Evolutionary conservation across 2,113 vertebrate species (phyloP).

Genomic region (Tiliqua scincoides): DNA sequence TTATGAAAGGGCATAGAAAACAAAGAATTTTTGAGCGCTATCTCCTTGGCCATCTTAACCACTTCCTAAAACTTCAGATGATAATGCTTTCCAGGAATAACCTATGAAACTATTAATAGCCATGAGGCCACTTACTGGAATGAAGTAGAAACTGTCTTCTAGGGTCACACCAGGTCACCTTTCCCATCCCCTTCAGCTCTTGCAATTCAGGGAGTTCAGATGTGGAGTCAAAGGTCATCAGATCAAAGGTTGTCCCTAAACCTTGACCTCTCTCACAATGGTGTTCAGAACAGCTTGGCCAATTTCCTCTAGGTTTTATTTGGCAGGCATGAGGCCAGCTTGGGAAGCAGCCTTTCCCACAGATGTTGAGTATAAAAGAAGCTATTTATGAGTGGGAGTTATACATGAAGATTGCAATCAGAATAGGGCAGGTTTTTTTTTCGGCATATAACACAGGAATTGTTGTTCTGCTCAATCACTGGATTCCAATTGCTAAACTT

Average conservation of each 20-base stretch:
- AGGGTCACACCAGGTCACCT: not conserved
- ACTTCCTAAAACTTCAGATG: not conserved
- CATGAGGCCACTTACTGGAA: not conserved
- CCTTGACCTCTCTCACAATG: constrained; percentile 60
- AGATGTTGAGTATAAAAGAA: constrained; percentile 66
- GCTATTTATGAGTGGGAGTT: constrained; percentile 57
- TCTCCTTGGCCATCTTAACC: constrained; percentile 18
- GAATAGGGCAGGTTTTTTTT: constrained; percentile 44
- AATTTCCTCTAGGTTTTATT: constrained; percentile 73
- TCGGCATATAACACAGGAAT: constrained; percentile 40
- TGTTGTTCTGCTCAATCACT: constrained; percentile 52
- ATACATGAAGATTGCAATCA: constrained; percentile 42
- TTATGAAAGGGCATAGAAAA: not conserved
- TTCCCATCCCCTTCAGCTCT: constrained; percentile 25
- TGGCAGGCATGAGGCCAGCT: constrained; percentile 63
- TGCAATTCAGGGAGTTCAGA: constrained; percentile 44
- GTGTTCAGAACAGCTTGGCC: constrained; percentile 58
- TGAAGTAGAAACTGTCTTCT: not conserved
- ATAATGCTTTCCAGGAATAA: constrained; percentile 41
- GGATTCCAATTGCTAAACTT: not conserved
- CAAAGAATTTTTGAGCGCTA: not conserved
- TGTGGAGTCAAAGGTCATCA: constrained; percentile 16
- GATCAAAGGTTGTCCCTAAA: constrained; percentile 56
- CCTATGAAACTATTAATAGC: constrained; percentile 9
- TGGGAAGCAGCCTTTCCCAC: constrained; percentile 67